phyloP scores from a whole-genome alignment of 2,113 vertebrate genomes.

The Pterocles orientalis region DNA sequence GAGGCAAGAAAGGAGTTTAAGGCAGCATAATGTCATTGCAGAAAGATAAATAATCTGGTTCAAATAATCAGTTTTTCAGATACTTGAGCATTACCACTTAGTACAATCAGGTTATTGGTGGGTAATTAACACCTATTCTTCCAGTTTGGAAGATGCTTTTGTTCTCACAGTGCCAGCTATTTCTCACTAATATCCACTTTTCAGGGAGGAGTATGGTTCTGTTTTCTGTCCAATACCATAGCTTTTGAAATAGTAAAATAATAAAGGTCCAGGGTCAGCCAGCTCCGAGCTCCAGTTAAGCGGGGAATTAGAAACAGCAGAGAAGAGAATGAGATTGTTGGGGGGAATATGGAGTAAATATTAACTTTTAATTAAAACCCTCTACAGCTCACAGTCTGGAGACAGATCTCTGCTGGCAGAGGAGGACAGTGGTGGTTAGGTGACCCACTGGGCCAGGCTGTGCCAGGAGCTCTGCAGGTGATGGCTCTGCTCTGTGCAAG shows the following conservation, averaged over 20 bases:
- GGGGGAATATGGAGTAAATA: not conserved
- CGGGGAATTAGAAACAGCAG: not conserved
- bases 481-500: not conserved
- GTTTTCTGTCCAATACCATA: not conserved
- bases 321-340: not conserved
- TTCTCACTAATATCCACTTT: not conserved
- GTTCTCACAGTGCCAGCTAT: not conserved
- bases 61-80: not conserved
- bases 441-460: not conserved
- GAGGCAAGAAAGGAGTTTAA: not conserved
- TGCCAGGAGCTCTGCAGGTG: accelerated
- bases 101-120: not conserved
- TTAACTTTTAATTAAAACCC: not conserved
- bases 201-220: not conserved
- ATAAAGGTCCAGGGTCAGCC: not conserved
- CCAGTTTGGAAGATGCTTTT: not conserved
- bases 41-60: not conserved
- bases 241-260: not conserved
- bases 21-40: not conserved
- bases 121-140: not conserved
- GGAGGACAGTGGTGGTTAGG: not conserved
- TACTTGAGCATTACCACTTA: not conserved
- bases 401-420: not conserved
- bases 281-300: not conserved
- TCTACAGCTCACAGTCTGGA: not conserved